Evolutionary conservation across 2,113 vertebrate species (phyloP).

Genomic region (Eretmodus cyanostictus): DNA sequence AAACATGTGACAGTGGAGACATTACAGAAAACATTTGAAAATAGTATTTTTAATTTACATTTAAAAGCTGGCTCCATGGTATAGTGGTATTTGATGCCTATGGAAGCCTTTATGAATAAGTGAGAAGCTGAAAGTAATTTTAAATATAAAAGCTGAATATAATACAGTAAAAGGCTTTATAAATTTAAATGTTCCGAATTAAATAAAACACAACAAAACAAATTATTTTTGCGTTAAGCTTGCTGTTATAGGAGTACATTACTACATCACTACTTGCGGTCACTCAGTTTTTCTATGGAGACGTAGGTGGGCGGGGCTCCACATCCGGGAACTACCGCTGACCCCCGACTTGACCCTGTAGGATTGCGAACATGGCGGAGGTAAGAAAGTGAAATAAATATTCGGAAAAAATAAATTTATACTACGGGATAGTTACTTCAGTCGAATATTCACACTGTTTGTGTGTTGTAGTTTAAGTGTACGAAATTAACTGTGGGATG

Average conservation of each 20-base stretch:
- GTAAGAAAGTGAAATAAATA: constrained; percentile 73
- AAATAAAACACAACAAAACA: neutral
- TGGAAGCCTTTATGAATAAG: neutral
- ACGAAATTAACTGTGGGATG: neutral
- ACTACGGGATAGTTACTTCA: neutral
- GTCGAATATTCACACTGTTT: neutral
- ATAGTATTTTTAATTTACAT: neutral
- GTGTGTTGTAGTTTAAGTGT: neutral
- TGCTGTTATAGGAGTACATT: neutral
- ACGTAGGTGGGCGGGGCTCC: constrained; percentile 45
- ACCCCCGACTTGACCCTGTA: constrained; percentile 67
- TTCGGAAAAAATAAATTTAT: constrained; percentile 26
- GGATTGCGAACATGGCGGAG: constrained; percentile 77
- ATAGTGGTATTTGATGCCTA: neutral
- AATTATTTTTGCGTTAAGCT: neutral
- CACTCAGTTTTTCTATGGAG: neutral
- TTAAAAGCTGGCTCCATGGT: neutral
- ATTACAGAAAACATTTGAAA: neutral
- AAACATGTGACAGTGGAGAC: neutral
- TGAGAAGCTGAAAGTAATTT: neutral
- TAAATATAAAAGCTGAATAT: neutral
- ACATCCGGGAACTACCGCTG: constrained; percentile 65
- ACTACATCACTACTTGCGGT: neutral
- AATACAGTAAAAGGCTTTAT: neutral
- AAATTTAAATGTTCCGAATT: neutral